Evolutionary conservation across 2,113 vertebrate species (phyloP).

Genomic region (Melanocharis versteri): DNA sequence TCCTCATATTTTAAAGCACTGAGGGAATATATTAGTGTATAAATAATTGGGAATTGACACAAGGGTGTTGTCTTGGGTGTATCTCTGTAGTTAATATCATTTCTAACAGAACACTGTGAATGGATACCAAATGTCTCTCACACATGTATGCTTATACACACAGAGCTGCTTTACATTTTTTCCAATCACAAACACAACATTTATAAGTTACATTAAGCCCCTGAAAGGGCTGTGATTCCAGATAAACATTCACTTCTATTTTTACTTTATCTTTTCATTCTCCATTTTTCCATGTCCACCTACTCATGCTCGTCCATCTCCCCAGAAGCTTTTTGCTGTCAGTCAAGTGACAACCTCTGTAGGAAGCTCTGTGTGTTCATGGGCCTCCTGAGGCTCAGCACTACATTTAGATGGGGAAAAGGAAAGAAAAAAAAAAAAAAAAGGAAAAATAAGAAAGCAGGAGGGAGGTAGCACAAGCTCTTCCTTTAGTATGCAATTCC

Average conservation of each 20-base stretch:
- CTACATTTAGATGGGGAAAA: conserved; percentile 47
- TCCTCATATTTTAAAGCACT: not conserved
- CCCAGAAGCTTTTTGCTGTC: conserved; percentile 74
- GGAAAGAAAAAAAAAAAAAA: not conserved
- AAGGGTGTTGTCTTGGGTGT: not conserved
- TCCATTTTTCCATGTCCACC: conserved; percentile 69
- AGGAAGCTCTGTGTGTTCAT: conserved; percentile 65
- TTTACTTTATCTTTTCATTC: conserved; percentile 52
- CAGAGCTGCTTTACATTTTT: not conserved
- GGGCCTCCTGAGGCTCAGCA: conserved; percentile 62
- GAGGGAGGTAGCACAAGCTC: not conserved
- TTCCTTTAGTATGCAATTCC: conserved; percentile 63
- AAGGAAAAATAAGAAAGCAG: not conserved
- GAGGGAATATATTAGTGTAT: not conserved
- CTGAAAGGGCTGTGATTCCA: conserved; percentile 10
- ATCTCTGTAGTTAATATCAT: not conserved
- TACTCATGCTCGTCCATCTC: conserved; percentile 78
- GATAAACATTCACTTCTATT: not conserved
- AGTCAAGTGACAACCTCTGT: conserved; percentile 74
- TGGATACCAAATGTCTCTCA: not conserved
- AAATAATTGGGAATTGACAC: not conserved
- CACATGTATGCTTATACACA: not conserved
- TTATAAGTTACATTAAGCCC: not conserved
- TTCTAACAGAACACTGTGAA: not conserved
- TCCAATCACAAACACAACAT: not conserved